phyloP scores from a whole-genome alignment of 2,797 vertebrate genomes.

The Crax fasciolata region DNA sequence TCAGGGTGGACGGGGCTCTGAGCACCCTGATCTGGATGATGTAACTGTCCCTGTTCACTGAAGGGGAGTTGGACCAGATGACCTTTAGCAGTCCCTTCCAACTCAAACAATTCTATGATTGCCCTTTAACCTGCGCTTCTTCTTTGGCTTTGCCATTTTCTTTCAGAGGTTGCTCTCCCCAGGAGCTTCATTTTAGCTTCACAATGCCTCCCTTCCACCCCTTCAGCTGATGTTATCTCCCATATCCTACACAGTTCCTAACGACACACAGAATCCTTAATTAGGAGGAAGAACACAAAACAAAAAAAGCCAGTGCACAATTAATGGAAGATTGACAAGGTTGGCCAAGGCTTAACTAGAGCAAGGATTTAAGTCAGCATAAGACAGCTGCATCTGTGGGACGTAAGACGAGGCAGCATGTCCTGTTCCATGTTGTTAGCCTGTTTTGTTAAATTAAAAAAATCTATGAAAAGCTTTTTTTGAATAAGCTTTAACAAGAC shows the following conservation, averaged over 20 bases:
- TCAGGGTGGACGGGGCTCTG: no score
- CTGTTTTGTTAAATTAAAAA: background rate
- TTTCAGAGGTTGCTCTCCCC: background rate
- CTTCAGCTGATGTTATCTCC: background rate
- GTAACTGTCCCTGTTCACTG: no score
- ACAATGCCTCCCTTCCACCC: background rate
- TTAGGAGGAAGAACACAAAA: background rate
- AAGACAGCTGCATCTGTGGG: background rate
- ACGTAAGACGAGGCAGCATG: background rate
- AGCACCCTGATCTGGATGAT: no score
- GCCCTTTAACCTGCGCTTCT: rapidly evolving
- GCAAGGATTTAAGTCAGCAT: background rate
- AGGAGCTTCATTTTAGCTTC: background rate
- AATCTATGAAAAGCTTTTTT: rapidly evolving
- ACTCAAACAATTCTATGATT: no score
- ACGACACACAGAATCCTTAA: background rate
- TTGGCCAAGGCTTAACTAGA: background rate
- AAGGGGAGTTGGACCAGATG: no score
- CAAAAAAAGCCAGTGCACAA: background rate
- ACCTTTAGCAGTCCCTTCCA: no score
- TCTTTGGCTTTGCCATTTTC: background rate
- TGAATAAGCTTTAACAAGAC: background rate
- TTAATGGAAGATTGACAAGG: background rate
- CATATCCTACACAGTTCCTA: background rate
- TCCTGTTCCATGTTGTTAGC: background rate